These are phyloP conservation scores for Tyrophagus putrescentiae DNA, from an alignment of 1,140 invertebrate genomes.

Conservation along the genomic window DNA sequence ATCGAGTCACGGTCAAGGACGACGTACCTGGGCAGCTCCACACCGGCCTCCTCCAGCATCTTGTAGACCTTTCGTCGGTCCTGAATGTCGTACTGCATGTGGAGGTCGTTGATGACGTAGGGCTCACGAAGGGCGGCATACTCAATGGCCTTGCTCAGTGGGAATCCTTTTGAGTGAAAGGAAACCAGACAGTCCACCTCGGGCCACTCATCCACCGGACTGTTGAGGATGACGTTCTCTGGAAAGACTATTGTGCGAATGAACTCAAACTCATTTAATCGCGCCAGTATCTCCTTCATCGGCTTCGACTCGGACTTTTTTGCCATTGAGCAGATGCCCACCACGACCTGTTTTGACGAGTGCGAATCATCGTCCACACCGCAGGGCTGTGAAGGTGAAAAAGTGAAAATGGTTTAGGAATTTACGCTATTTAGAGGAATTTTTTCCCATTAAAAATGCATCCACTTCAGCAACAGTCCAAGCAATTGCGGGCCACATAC, in stretches of 20 bases:
- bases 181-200: conserved; percentile 92
- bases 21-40: conserved; percentile 92
- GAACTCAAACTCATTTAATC: conserved; percentile 88
- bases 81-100: conserved; percentile 95
- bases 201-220: conserved; percentile 95
- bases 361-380: not conserved
- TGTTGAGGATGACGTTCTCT: conserved; percentile 83
- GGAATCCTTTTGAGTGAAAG: conserved; percentile 95
- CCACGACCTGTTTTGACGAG: conserved; percentile 52
- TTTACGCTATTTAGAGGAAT: not conserved
- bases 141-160: conserved; percentile 90
- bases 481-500: too few species aligned
- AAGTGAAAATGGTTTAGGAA: not conserved
- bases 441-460: not conserved
- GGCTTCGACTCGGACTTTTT: conserved; percentile 97
- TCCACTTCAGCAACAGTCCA: too few species aligned
- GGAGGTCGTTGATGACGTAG: conserved; percentile 94
- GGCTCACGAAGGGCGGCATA: conserved; percentile 86
- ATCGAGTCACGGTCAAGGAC: conserved; percentile 84
- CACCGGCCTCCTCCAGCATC: conserved; percentile 80
- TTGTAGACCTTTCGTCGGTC: conserved; percentile 79
- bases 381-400: not conserved
- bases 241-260: conserved; percentile 82
- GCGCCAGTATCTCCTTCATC: conserved; percentile 91
- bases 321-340: conserved; percentile 94